These are phyloP conservation scores for Rhamphomyia laevipes DNA, from an alignment of 2,888 invertebrate genomes.

Conservation along the genomic window DNA sequence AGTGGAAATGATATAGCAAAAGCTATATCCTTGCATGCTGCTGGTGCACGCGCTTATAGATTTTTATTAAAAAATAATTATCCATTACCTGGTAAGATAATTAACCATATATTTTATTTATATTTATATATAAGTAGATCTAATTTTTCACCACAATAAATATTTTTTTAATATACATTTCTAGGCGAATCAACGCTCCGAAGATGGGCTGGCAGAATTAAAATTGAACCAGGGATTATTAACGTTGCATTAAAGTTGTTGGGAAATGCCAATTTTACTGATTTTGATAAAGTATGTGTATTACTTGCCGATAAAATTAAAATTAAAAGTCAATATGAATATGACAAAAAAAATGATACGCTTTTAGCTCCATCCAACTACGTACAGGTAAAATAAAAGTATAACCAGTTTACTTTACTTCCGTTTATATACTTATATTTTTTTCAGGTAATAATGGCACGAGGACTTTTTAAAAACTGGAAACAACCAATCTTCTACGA, in stretches of 20 bases:
- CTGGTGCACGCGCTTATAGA: no score
- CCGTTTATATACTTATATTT: background rate
- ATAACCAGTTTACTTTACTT: background rate
- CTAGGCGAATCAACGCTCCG: background rate
- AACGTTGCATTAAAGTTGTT: no score
- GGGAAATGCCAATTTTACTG: background rate
- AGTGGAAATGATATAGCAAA: no score
- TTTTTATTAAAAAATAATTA: no score
- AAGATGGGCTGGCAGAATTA: background rate
- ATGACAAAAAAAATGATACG: slow-evolving; percentile 6
- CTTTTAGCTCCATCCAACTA: slow-evolving; percentile 6
- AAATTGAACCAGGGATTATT: no score
- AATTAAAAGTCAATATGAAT: slow-evolving; percentile 6
- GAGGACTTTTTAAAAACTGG: no score
- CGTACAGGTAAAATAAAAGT: slow-evolving; percentile 1
- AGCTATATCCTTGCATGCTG: no score
- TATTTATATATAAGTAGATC: no score
- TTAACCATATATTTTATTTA: no score
- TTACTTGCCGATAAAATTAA: slow-evolving; percentile 9
- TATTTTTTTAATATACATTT: background rate
- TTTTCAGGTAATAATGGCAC: background rate
- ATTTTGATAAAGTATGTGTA: slow-evolving; percentile 1
- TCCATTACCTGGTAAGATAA: no score
- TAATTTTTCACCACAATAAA: no score
- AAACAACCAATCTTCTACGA: no score